A percentile compares a stretch with the other conserved stretches of the same genome.
phyloP scores from a whole-genome alignment of 2,113 vertebrate species.

The Carollia perspicillata region DNA sequence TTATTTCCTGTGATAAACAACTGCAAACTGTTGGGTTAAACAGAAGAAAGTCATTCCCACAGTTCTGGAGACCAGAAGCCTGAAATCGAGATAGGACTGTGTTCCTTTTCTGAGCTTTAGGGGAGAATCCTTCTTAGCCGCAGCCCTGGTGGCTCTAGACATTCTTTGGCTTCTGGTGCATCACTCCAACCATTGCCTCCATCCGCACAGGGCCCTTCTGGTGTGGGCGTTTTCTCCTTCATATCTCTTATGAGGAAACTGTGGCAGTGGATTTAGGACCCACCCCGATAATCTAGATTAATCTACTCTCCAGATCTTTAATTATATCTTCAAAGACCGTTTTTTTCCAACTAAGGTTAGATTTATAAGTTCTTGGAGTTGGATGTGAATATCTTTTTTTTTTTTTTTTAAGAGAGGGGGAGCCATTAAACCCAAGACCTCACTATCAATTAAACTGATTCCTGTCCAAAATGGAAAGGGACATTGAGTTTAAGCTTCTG shows the following conservation, averaged over 20 bases:
- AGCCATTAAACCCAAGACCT: no score
- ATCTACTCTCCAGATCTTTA: not conserved
- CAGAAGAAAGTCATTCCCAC: not conserved
- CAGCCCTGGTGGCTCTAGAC: not conserved
- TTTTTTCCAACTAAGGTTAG: not conserved
- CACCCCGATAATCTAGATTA: no score
- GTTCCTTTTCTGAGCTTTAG: not conserved
- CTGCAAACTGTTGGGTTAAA: not conserved
- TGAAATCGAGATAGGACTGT: not conserved
- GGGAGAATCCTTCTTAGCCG: not conserved
- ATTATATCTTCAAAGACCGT: not conserved
- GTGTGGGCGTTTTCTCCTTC: not conserved
- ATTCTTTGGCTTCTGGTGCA: not conserved
- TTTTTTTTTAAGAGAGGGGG: no score
- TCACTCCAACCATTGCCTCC: fast-evolving
- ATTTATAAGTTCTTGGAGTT: not conserved
- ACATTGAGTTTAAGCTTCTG: not conserved
- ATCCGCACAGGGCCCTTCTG: not conserved
- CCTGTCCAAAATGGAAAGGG: not conserved
- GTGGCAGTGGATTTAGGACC: not conserved
- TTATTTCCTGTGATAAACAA: not conserved
- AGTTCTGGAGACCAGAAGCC: not conserved
- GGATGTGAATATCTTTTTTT: no score
- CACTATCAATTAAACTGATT: not conserved
- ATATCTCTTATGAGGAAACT: not conserved